Evolutionary conservation across 2,113 vertebrate species (phyloP).

Genomic region (Catharus bicknelli): DNA sequence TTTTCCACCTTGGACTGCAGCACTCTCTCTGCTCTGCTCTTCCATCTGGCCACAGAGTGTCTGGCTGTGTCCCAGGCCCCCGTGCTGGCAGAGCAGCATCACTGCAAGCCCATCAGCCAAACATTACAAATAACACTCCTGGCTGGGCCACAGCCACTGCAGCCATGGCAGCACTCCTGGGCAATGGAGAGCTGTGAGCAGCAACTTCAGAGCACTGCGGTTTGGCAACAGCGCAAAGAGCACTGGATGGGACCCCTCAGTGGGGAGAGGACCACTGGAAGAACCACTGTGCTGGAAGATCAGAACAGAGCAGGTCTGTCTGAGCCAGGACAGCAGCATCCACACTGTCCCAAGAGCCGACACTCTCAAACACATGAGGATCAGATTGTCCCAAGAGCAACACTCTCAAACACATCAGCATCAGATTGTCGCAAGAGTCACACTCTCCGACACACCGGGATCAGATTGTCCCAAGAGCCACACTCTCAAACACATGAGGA

Average conservation of each 20-base stretch:
- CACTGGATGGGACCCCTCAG: background rate
- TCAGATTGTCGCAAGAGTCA: too few species aligned
- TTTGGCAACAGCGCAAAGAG: rapidly evolving
- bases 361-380: background rate
- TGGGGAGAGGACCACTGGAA: background rate
- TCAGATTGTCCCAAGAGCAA: too few species aligned
- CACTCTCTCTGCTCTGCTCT: background rate
- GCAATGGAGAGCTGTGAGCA: background rate
- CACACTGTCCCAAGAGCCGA: too few species aligned
- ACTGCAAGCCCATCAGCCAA: background rate
- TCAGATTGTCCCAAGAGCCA: too few species aligned
- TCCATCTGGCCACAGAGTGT: background rate
- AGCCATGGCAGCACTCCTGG: background rate
- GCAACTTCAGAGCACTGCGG: background rate
- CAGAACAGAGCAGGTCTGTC: rapidly evolving
- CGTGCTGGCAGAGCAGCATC: background rate
- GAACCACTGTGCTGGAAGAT: too few species aligned
- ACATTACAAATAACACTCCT: background rate
- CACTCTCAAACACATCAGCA: background rate
- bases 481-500: too few species aligned
- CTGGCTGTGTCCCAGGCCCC: background rate
- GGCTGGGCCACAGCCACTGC: background rate
- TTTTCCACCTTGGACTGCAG: background rate
- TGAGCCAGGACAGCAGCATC: background rate
- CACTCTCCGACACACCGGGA: background rate